Conservation (phyloP, 2,888 invertebrate genomes). For the Nomada fabriciana region DNA sequence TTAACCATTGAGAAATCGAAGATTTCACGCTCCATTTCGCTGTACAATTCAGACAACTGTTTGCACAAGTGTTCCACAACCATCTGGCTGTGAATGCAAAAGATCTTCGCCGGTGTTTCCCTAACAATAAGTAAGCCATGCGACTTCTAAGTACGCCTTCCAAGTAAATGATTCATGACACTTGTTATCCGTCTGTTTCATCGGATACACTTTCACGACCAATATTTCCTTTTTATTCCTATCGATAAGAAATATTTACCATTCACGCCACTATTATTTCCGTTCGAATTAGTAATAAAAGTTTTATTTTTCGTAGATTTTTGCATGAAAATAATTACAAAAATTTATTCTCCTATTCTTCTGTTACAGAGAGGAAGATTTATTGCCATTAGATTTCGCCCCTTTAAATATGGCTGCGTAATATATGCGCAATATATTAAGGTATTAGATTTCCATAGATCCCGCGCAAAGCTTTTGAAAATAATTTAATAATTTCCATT, state of each 20-base stretch:
- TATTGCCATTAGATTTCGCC: too few species aligned
- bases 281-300: too few species aligned
- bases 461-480: too few species aligned
- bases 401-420: not conserved
- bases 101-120: not conserved
- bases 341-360: too few species aligned
- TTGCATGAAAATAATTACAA: too few species aligned
- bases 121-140: not conserved
- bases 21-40: constrained; percentile 16
- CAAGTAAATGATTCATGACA: constrained; percentile 2
- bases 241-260: not conserved
- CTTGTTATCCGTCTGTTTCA: not conserved
- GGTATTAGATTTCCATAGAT: not conserved
- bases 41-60: not conserved
- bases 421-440: too few species aligned
- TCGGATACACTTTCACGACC: not conserved
- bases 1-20: constrained; percentile 10
- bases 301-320: too few species aligned
- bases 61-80: constrained; percentile 2
- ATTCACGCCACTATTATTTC: too few species aligned
- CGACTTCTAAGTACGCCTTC: not conserved
- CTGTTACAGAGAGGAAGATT: too few species aligned
- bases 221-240: not conserved
- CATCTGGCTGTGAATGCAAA: not conserved
- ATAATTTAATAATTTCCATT: too few species aligned